A percentile compares a stretch with the other conserved stretches of the same genome.
phyloP scores from a whole-genome alignment of 2,797 vertebrate species.

The Xiphorhynchus erythropygius region DNA sequence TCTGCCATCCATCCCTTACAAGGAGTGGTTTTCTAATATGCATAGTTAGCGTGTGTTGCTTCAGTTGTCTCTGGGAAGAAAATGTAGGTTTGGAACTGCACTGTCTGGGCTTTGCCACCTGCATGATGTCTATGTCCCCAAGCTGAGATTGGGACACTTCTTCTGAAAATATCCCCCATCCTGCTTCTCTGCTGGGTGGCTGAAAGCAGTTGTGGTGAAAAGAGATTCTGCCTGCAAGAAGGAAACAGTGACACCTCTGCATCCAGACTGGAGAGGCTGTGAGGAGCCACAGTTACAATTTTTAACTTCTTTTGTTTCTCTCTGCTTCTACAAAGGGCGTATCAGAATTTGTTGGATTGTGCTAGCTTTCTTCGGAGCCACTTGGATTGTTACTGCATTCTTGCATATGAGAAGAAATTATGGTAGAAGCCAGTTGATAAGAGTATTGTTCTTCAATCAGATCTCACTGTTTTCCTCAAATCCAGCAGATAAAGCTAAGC shows the following conservation, averaged over 20 bases:
- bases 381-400: background rate
- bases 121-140: fast-evolving
- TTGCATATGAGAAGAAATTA: fast-evolving
- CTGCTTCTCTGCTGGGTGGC: background rate
- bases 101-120: background rate
- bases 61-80: background rate
- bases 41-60: background rate
- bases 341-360: background rate
- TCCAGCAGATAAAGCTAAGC: background rate
- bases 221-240: background rate
- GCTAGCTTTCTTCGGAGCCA: background rate
- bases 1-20: background rate
- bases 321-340: background rate
- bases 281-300: background rate
- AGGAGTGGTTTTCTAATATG: background rate
- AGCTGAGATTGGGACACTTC: background rate
- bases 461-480: background rate
- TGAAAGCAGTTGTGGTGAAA: background rate
- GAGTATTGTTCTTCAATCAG: background rate
- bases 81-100: background rate
- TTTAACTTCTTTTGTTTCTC: background rate
- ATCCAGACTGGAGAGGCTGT: background rate
- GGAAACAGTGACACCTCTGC: background rate
- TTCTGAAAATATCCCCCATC: background rate
- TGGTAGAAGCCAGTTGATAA: background rate